Conservation (phyloP, 2,888 invertebrate genomes). For the Chrysolina americana region DNA sequence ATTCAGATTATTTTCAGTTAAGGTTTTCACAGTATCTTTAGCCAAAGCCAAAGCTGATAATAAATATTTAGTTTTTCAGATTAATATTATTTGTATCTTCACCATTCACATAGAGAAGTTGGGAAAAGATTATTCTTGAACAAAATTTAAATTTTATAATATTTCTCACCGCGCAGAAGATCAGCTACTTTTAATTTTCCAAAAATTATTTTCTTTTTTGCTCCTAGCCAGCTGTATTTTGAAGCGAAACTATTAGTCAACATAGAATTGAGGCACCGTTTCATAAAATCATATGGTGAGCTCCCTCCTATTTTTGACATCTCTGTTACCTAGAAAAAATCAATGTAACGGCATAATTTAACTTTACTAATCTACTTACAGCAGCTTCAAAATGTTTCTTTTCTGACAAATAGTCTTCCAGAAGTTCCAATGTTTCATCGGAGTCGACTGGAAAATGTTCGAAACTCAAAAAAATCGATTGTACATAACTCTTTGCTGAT, state of each 20-base stretch:
- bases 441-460: slow-evolving; percentile 17
- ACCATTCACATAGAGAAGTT: slow-evolving; percentile 1
- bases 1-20: too few relatives aligned
- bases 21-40: neutral
- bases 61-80: neutral
- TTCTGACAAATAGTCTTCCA: slow-evolving; percentile 15
- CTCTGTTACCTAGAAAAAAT: too few relatives aligned
- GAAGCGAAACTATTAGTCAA: slow-evolving; percentile 21
- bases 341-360: too few relatives aligned
- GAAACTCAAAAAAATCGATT: too few relatives aligned
- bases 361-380: too few relatives aligned
- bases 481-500: too few relatives aligned
- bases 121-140: neutral
- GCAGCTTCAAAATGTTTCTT: too few relatives aligned
- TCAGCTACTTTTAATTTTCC: slow-evolving; percentile 25
- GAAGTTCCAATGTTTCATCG: slow-evolving; percentile 2
- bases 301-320: slow-evolving; percentile 11
- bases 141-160: slow-evolving; percentile 3
- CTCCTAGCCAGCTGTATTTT: slow-evolving; percentile 21
- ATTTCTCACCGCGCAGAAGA: slow-evolving; percentile 19
- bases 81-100: slow-evolving; percentile 2
- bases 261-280: slow-evolving; percentile 10
- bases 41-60: neutral
- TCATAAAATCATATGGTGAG: slow-evolving; percentile 24
- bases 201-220: slow-evolving; percentile 19